These are phyloP conservation scores for Synchiropus splendidus DNA, from an alignment of 2,113 vertebrate genomes.

Conservation along the genomic window DNA sequence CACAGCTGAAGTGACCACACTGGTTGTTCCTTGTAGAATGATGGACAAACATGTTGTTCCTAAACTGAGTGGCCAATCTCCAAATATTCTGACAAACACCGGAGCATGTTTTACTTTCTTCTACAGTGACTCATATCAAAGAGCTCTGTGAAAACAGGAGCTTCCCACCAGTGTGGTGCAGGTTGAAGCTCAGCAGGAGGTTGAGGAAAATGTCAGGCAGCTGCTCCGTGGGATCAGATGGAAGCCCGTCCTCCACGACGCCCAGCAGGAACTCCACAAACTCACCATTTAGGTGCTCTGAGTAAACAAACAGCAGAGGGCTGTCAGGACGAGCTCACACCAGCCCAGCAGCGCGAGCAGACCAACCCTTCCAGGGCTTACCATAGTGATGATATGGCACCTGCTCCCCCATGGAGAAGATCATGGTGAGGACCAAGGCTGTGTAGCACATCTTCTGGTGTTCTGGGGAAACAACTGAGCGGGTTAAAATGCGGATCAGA, in stretches of 20 bases:
- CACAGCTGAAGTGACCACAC: no score
- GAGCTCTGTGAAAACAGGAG: no score
- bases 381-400: conserved; percentile 95
- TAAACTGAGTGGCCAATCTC: no score
- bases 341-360: not conserved
- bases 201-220: conserved; percentile 89
- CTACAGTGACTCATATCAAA: no score
- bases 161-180: conserved; percentile 82
- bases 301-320: conserved; percentile 9
- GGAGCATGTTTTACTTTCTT: no score
- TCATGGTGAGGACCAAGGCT: conserved; percentile 90
- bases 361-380: no score
- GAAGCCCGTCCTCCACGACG: conserved; percentile 87
- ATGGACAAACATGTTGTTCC: no score
- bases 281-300: conserved; percentile 88
- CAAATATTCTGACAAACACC: no score
- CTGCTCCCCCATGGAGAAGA: conserved; percentile 95
- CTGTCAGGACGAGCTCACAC: not conserved
- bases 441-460: conserved; percentile 98
- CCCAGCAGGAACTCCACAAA: conserved; percentile 87
- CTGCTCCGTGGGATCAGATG: conserved; percentile 85
- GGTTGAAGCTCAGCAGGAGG: conserved; percentile 87
- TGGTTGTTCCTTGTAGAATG: no score
- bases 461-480: conserved; percentile 61
- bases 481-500: not conserved